Conservation (phyloP, 2,113 vertebrate species). For the Ptilorrhoa leucosticta region DNA sequence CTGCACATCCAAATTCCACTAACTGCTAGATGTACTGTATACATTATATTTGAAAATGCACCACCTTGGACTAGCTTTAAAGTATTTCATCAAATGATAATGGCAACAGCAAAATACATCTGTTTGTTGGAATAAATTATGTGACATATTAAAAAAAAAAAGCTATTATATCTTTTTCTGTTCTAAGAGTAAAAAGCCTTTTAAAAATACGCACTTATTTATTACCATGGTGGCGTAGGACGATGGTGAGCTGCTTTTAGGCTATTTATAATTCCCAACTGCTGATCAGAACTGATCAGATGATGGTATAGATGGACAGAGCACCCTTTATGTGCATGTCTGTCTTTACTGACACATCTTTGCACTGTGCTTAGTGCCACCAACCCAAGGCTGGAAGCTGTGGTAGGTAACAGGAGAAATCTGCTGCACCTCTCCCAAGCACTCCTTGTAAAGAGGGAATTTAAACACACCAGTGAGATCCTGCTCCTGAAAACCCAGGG, state of each 20-base stretch:
- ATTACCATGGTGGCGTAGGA: conserved; percentile 44
- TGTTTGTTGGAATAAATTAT: conserved; percentile 80
- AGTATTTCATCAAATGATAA: conserved; percentile 78
- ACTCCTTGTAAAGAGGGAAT: background rate
- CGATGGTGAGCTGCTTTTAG: conserved; percentile 55
- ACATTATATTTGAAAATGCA: conserved; percentile 75
- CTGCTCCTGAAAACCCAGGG: background rate
- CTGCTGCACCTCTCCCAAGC: background rate
- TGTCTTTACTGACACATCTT: background rate
- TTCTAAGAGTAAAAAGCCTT: conserved; percentile 71
- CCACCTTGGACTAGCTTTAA: conserved; percentile 77
- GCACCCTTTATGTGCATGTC: background rate
- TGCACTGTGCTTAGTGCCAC: background rate
- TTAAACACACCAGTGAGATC: background rate
- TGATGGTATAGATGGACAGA: background rate
- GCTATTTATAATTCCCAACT: conserved; percentile 58
- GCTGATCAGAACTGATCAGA: conserved; percentile 58
- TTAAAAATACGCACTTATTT: conserved; percentile 66
- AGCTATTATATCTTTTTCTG: conserved; percentile 68
- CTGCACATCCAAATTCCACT: conserved; percentile 81
- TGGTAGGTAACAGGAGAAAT: background rate
- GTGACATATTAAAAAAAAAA: conserved; percentile 58
- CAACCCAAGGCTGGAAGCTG: background rate
- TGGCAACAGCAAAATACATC: conserved; percentile 76
- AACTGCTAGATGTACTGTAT: conserved; percentile 77